A percentile compares a stretch with the other conserved stretches of the same genome.
Evolutionary conservation across 2,888 invertebrate genomes (phyloP).

Genomic region (Patella ulyssiponensis): DNA sequence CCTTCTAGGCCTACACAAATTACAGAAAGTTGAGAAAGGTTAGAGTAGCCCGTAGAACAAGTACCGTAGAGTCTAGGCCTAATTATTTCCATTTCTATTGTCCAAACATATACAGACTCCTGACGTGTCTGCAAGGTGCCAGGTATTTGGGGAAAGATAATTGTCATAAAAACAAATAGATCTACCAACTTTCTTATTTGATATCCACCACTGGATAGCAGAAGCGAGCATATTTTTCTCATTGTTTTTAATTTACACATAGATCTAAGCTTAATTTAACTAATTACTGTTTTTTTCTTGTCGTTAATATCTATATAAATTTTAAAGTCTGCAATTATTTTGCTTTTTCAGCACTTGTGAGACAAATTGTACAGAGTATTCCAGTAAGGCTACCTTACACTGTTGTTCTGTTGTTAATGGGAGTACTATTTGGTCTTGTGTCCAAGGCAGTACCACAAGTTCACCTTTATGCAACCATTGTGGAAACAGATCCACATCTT

Average conservation of each 20-base stretch:
- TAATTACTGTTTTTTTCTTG: too few species aligned
- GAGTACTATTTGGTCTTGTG: conserved; percentile 65
- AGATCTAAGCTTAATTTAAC: too few species aligned
- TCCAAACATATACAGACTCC: too few species aligned
- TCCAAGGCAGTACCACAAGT: conserved; percentile 46
- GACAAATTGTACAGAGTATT: conserved; percentile 46
- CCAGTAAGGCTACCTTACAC: conserved; percentile 70
- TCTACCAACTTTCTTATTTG: too few species aligned
- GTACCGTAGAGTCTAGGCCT: conserved; percentile 3
- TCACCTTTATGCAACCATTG: conserved; percentile 44
- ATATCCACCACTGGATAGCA: too few species aligned
- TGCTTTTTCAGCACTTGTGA: conserved; percentile 51
- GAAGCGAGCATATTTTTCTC: too few species aligned
- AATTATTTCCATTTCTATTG: conserved; percentile 12
- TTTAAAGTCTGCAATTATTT: not conserved
- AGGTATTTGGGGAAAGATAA: too few species aligned
- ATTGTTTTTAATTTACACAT: too few species aligned
- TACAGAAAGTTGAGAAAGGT: not conserved
- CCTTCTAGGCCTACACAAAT: not conserved
- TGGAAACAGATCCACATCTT: conserved; percentile 67
- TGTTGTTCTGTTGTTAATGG: conserved; percentile 69
- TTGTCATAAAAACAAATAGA: too few species aligned
- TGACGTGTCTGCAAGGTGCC: too few species aligned
- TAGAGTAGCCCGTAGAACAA: not conserved
- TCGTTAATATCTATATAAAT: not conserved